Base-by-base conservation (phyloP, 2,113 vertebrate genomes). In the Gallinago jamesoni region DNA sequence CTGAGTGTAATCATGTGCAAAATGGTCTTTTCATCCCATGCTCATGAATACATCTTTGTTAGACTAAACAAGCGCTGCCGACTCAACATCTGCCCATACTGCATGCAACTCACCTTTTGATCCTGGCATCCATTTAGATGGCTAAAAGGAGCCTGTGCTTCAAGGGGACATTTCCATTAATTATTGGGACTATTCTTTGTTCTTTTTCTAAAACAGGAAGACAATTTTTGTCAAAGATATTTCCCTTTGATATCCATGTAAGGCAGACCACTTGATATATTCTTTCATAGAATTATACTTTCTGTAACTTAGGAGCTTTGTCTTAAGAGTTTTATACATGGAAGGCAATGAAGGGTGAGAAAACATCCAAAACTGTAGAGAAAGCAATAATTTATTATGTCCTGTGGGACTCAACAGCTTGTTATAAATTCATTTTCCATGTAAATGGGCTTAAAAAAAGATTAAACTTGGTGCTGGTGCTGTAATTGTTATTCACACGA, bases 391-490 rank as follows among this genome's bases (percentile, higher is more conserved):
- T 91, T 93, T 97, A 84, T 95, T 92, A 47, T 57, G 88, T 87
- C 94, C 74, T 89, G 19, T 97, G 86, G 63, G 86, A 87, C 45
- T 87, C 45, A 87, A 73, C n/a, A 88, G 30, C 78, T 95, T 96
- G 74, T 94, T 97, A 88, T 90, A 94, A 93, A 96, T 87, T 95
- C n/a, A 95, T 96, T 96, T 97, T 89, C 83, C 83, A 93, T 85
- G 81, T 96, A 97, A 97, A 95, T 96, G 47, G 20, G 24, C 27
- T 96, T 94, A 82, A 68, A 87, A 97, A 96, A 94, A 90, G 60
- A 95, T 94, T 95, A 96, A 95, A 64, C 45, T 91, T 59, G 17
- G 6, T 75, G 52, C 52, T 59, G 33, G 13, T 50, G 28, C 63
- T 74, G 62, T 95, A 97, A 97, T 89, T 96, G 57, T 96, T 96